phyloP scores from a whole-genome alignment of 2,113 vertebrate species.

The Phrynocephalus versicolor region DNA sequence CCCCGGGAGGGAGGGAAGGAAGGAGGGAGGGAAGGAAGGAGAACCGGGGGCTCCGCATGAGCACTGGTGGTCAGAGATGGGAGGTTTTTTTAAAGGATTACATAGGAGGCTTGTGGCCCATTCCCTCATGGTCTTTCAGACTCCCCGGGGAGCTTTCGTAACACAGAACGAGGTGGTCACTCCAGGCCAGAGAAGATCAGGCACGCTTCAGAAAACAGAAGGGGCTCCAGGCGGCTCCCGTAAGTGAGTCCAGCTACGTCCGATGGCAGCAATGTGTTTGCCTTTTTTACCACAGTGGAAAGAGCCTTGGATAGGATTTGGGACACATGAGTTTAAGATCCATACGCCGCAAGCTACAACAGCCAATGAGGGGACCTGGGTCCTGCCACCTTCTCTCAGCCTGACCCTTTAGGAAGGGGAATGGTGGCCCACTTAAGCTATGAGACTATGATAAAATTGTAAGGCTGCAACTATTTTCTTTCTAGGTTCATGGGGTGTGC shows the following conservation, averaged over 20 bases:
- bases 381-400: too few species aligned
- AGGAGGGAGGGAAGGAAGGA: not conserved
- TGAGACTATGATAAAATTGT: too few species aligned
- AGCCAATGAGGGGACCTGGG: too few species aligned
- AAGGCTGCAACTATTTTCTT: not conserved
- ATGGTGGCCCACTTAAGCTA: too few species aligned
- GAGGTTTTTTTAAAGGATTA: not conserved
- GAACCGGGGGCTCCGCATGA: not conserved
- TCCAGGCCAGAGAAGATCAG: not conserved
- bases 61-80: not conserved
- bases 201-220: not conserved
- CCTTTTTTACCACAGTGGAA: too few species aligned
- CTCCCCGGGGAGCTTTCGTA: not conserved
- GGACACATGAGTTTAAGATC: too few species aligned
- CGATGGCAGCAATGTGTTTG: fast-evolving
- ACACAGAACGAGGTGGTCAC: not conserved
- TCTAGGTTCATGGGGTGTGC: not conserved
- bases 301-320: too few species aligned
- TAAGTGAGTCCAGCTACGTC: not conserved
- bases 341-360: too few species aligned
- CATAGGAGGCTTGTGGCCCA: not conserved
- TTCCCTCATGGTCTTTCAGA: not conserved
- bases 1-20: not conserved
- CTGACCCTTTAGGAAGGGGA: too few species aligned
- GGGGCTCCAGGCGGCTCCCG: not conserved